Evolutionary conservation across 2,797 vertebrate genomes (phyloP), one percentile per base, ranked within the genome.

Genomic region (Neoniphon sammara): DNA sequence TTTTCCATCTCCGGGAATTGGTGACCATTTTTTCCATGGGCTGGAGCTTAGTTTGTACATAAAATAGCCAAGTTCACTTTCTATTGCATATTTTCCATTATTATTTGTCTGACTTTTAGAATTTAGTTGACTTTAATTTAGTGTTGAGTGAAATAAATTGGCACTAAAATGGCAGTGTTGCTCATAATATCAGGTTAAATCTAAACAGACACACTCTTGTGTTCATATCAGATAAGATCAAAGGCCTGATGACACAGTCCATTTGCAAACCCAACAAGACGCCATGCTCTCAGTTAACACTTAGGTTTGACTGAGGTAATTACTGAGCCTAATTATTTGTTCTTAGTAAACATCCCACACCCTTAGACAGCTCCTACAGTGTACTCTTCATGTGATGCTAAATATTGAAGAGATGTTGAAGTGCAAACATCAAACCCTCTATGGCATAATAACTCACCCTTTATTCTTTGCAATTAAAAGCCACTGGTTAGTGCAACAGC

Each of bases 261-360:
- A 31, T 20, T 59, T 83, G 55, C 78, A 85, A 72, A 81, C 36
- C 30, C 56, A 77, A 69, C 60, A 58, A 78, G 55, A 88, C 5
- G 12, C 52, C 47, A 36, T 64, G 36, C 53, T 85, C 77, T 85
- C 85, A 88, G 82, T 88, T 89, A 84, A 73, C 83, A 78, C 74
- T 44, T n/a, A 12, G 1, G 18, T 72, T 67, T 64, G 8, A 66
- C 61, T 44, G 65, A 27, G 67, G 60, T 62, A 20, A 75, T 76
- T 25, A 53, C 70, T 86, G 78, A 87, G 89, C 65, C 57, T 84
- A 79, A 89, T 88, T 83, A 78, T 86, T 87, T 89, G 77, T 57
- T 68, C 67, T 70, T 55, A 58, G 81, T 58, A 75, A 54, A 87
- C 66, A 66, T 44, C 27, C 53, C 23, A 9, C 54, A 46, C 54